Evolutionary conservation across 2,888 invertebrate genomes (phyloP).

Genomic region (Pedicia rivosa): DNA sequence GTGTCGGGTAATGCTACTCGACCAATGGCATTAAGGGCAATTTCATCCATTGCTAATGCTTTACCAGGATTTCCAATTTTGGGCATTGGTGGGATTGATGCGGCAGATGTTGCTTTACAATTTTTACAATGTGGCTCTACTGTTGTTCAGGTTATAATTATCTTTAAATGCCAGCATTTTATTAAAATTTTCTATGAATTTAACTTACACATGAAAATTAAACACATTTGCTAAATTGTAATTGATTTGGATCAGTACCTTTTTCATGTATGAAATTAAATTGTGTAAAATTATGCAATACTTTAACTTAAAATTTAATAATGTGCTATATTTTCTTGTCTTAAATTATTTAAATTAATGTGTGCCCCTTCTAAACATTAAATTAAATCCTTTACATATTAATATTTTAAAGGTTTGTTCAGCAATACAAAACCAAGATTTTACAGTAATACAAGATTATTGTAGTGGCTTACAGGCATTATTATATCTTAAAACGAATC

Average conservation of each 20-base stretch:
- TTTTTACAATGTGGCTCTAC: slow-evolving; percentile 88
- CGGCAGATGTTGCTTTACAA: slow-evolving; percentile 89
- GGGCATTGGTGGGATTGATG: slow-evolving; percentile 95
- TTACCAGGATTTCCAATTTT: slow-evolving; percentile 83
- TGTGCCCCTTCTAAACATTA: neutral
- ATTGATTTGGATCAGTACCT: too few species aligned
- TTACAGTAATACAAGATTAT: slow-evolving; percentile 92
- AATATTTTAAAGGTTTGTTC: slow-evolving; percentile 90
- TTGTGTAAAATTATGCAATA: too few species aligned
- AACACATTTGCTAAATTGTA: too few species aligned
- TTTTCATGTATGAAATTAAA: too few species aligned
- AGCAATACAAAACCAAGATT: slow-evolving; percentile 97
- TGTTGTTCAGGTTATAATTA: slow-evolving; percentile 84
- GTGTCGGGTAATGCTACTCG: slow-evolving; percentile 89
- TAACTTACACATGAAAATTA: too few species aligned
- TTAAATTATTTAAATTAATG: neutral
- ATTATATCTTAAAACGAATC: slow-evolving; percentile 56
- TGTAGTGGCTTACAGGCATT: slow-evolving; percentile 74
- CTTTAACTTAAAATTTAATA: too few species aligned
- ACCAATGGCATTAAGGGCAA: slow-evolving; percentile 83
- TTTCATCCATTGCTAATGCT: slow-evolving; percentile 71
- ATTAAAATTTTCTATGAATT: too few species aligned
- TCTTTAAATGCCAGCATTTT: too few species aligned
- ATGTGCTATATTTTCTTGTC: neutral
- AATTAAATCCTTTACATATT: slow-evolving; percentile 3